Conservation (phyloP, 2,888 invertebrate species). For the Aphrophora alni region DNA sequence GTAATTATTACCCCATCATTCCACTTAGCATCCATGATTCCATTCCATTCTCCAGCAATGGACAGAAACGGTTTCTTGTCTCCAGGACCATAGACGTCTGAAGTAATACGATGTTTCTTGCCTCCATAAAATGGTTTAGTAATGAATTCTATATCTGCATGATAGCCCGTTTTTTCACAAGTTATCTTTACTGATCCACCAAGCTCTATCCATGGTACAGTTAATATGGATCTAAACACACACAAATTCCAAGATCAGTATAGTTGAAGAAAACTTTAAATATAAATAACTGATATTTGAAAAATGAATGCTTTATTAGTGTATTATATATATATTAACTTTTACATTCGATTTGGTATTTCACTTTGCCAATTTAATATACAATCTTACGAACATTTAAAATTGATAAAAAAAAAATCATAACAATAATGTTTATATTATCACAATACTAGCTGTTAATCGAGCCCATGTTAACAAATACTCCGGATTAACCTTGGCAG, state of each 20-base stretch:
- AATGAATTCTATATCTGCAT: conserved; percentile 91
- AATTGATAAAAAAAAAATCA: too few species aligned
- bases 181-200: conserved; percentile 91
- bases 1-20: conserved; percentile 61
- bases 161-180: conserved; percentile 93
- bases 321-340: too few species aligned
- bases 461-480: too few species aligned
- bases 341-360: too few species aligned
- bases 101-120: conserved; percentile 87
- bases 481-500: too few species aligned
- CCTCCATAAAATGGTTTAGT: conserved; percentile 99
- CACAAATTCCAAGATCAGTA: neutral
- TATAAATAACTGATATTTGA: neutral
- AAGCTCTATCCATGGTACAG: conserved; percentile 98
- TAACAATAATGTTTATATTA: too few species aligned
- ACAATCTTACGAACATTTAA: too few species aligned
- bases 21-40: conserved; percentile 92
- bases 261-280: neutral
- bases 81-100: conserved; percentile 78
- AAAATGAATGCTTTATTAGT: too few species aligned
- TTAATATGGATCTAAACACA: conserved; percentile 61
- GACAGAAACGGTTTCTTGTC: conserved; percentile 91
- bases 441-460: too few species aligned
- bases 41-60: conserved; percentile 97
- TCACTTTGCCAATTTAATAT: too few species aligned